phyloP scores from a whole-genome alignment of 1,140 invertebrate species.

The Ips nitidus region DNA sequence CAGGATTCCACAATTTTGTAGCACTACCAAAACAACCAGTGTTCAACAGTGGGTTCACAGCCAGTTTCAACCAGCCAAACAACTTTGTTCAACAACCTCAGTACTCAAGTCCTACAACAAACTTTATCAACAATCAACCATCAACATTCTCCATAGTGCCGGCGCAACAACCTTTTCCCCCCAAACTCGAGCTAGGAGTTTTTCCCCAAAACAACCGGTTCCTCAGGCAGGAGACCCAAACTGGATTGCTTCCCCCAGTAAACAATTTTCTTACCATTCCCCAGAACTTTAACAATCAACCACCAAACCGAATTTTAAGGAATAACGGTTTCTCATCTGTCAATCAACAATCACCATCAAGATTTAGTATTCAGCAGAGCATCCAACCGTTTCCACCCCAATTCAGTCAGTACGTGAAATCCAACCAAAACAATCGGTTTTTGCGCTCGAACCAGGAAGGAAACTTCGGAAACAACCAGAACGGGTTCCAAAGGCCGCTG shows the following conservation, averaged over 20 bases:
- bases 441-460: slow-evolving; percentile 42
- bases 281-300: not conserved
- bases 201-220: slow-evolving; percentile 15
- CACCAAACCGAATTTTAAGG: not conserved
- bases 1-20: slow-evolving; percentile 42
- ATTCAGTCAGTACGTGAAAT: slow-evolving; percentile 4
- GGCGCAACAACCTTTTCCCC: slow-evolving; percentile 23
- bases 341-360: slow-evolving; percentile 14
- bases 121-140: slow-evolving; percentile 22
- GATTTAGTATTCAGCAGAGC: slow-evolving; percentile 24
- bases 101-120: not conserved
- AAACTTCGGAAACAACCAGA: not conserved
- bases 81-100: not conserved
- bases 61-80: not conserved
- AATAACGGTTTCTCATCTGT: slow-evolving; percentile 28
- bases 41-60: not conserved
- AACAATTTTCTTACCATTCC: not conserved
- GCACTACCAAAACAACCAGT: slow-evolving; percentile 16
- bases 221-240: slow-evolving; percentile 32
- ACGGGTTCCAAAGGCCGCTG: not conserved
- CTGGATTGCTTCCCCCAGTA: not conserved
- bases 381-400: slow-evolving; percentile 41
- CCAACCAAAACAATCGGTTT: slow-evolving; percentile 39
- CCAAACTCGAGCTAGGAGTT: slow-evolving; percentile 15
- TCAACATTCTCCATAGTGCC: slow-evolving; percentile 38